phyloP scores from a whole-genome alignment of 2,888 invertebrate species.

The Caenorhabditis wallacei region DNA sequence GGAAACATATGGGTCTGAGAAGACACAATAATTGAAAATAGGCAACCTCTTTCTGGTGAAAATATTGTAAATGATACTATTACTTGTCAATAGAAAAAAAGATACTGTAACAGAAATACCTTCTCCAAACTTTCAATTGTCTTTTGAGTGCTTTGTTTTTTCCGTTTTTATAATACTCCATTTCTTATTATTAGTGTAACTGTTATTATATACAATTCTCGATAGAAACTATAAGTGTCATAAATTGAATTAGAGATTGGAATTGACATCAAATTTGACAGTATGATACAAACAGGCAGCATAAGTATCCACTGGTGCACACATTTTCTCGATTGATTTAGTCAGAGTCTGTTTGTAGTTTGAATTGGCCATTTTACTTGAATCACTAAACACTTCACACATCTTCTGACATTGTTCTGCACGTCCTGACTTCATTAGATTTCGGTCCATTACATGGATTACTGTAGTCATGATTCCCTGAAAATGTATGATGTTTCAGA shows the following conservation, averaged over 20 bases:
- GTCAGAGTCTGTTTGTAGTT: conserved; percentile 69
- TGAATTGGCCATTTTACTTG: conserved; percentile 48
- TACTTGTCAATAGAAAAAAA: no score
- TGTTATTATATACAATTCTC: conserved; percentile 17
- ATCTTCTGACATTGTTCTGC: conserved; percentile 73
- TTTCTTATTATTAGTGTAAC: conserved; percentile 10
- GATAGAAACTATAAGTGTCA: conserved; percentile 27
- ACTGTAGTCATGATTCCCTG: conserved; percentile 78
- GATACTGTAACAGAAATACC: no score
- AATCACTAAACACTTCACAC: conserved; percentile 69
- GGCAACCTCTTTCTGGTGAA: no score
- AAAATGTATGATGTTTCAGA: conserved; percentile 26
- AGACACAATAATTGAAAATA: background rate
- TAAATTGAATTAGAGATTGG: conserved; percentile 40
- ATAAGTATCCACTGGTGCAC: conserved; percentile 76
- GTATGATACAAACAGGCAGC: conserved; percentile 80
- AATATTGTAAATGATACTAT: no score
- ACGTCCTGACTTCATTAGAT: conserved; percentile 55
- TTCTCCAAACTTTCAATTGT: no score
- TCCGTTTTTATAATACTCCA: background rate
- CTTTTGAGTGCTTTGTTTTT: conserved; percentile 16
- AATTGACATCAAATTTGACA: conserved; percentile 78
- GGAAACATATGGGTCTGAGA: background rate
- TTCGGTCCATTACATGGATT: conserved; percentile 77
- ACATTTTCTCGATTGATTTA: conserved; percentile 75